phyloP scores from a whole-genome alignment of 2,797 vertebrate genomes.

The Heteromormyrus szaboi region DNA sequence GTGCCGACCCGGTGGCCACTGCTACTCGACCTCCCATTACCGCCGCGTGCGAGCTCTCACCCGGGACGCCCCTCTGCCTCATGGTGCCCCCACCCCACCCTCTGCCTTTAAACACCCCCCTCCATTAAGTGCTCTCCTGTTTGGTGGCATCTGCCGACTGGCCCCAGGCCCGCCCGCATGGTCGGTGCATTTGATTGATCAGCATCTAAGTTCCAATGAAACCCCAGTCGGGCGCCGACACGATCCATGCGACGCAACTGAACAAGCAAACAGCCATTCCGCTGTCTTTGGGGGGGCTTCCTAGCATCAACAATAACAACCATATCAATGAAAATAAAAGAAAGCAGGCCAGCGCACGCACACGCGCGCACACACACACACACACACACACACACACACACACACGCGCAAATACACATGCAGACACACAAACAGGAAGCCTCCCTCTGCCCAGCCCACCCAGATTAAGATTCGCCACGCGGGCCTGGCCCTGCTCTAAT shows the following conservation, averaged over 20 bases:
- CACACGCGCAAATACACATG: not conserved
- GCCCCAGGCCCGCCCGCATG: not conserved
- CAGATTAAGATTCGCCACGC: conserved; percentile 48
- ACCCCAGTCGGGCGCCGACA: not conserved
- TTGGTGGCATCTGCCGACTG: conserved; percentile 17
- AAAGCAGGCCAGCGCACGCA: not conserved
- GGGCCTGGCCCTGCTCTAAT: conserved; percentile 49
- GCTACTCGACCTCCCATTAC: conserved; percentile 75
- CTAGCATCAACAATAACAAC: not conserved
- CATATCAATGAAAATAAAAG: not conserved
- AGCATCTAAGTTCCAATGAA: conserved; percentile 17
- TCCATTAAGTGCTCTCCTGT: not conserved
- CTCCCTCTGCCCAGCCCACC: not conserved
- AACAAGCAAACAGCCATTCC: not conserved
- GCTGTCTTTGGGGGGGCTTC: not conserved
- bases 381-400: not conserved
- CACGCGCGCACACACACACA: not conserved
- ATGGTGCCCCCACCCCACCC: conserved; percentile 49
- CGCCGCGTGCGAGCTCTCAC: conserved; percentile 62
- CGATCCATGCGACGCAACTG: not conserved
- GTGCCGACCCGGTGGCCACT: conserved; percentile 72
- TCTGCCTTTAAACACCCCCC: conserved; percentile 20
- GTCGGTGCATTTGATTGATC: not conserved
- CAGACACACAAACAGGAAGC: conserved; percentile 1
- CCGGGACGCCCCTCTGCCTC: conserved; percentile 75